Percentiles rank a stretch among this genome's conserved stretches.
Conservation (phyloP, 2,113 vertebrate species). For the Xiphias gladius region DNA sequence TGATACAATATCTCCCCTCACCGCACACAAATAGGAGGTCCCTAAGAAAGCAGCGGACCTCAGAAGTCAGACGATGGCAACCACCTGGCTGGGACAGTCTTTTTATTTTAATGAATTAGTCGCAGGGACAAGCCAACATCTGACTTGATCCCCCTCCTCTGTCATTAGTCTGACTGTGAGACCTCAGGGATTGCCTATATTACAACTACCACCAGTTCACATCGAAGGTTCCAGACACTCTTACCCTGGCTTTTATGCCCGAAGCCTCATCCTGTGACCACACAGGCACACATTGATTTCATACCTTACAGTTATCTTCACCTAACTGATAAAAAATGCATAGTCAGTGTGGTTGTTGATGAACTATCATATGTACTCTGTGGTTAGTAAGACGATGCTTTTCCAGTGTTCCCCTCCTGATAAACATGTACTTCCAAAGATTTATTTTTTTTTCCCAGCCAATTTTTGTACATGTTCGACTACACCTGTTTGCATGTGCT, state of each 20-base stretch:
- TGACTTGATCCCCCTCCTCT: slow-evolving; percentile 5
- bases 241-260: background rate
- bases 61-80: background rate
- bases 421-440: no score
- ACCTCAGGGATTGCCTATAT: slow-evolving; percentile 1
- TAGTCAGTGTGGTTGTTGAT: background rate
- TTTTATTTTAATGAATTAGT: background rate
- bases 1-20: no score
- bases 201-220: slow-evolving; percentile 1
- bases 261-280: background rate
- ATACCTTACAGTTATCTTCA: background rate
- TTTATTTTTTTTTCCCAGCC: no score
- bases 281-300: background rate
- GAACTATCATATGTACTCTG: no score
- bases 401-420: no score
- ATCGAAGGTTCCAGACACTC: background rate
- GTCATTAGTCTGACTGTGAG: slow-evolving; percentile 43
- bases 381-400: no score
- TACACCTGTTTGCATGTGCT: no score
- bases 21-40: background rate
- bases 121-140: slow-evolving; percentile 7
- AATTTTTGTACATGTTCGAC: no score
- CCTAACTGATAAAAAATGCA: background rate
- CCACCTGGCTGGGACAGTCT: background rate
- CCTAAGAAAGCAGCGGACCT: background rate